phyloP scores from a whole-genome alignment of 2,113 vertebrate species.

The Paracanthobrama guichenoti region DNA sequence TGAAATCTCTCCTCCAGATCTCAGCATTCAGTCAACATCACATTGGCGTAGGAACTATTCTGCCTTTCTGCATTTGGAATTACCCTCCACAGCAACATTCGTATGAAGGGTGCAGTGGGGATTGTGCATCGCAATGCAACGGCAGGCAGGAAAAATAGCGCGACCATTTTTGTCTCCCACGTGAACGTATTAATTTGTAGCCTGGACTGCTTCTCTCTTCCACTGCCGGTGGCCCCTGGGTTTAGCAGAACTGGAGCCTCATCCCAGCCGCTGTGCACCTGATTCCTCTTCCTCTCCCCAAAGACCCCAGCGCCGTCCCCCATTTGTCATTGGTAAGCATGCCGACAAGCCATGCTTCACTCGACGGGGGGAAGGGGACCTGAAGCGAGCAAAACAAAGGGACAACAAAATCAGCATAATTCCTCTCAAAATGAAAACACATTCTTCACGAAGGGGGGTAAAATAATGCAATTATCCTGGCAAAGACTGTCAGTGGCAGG shows the following conservation, averaged over 20 bases:
- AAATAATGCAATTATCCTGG: constrained; percentile 48
- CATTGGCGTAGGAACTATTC: constrained; percentile 24
- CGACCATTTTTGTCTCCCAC: constrained; percentile 63
- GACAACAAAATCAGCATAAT: constrained; percentile 69
- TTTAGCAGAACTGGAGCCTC: constrained; percentile 63
- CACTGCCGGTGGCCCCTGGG: constrained; percentile 68
- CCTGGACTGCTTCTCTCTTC: constrained; percentile 61
- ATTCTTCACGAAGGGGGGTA: constrained; percentile 44
- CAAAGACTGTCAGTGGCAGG: constrained; percentile 12
- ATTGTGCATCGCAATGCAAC: constrained; percentile 65
- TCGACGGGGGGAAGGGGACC: constrained; percentile 51
- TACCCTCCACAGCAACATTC: constrained; percentile 60
- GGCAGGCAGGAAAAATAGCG: constrained; percentile 68
- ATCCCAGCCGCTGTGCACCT: constrained; percentile 65
- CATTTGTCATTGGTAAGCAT: constrained; percentile 77
- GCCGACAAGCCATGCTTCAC: constrained; percentile 63
- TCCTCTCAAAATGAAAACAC: constrained; percentile 52
- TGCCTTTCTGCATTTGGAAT: constrained; percentile 53
- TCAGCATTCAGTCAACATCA: constrained; percentile 34
- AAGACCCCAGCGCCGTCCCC: constrained; percentile 65
- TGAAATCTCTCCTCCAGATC: constrained; percentile 1
- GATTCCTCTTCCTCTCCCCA: constrained; percentile 68
- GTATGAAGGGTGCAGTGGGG: constrained; percentile 60
- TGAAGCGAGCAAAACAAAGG: constrained; percentile 59
- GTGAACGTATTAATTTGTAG: constrained; percentile 66